Evolutionary conservation across 2,113 vertebrate genomes (phyloP).

Genomic region (Climacteris rufus): DNA sequence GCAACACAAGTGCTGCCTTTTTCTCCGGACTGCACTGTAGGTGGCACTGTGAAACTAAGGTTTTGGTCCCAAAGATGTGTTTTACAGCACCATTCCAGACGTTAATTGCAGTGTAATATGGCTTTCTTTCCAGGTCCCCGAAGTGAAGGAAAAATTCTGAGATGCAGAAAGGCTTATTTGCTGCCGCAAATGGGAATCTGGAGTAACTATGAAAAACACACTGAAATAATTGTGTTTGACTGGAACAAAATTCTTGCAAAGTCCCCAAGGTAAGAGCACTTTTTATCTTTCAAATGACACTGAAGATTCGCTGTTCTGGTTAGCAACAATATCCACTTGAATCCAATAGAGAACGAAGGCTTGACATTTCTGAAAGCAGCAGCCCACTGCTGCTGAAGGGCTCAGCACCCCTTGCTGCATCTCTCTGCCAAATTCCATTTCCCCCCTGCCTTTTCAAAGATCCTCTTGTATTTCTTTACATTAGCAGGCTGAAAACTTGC

Average conservation of each 20-base stretch:
- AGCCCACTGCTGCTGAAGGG: background rate
- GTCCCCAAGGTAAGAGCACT: constrained; percentile 73
- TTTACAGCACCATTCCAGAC: constrained; percentile 11
- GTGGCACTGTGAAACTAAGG: constrained; percentile 14
- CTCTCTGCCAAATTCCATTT: constrained; percentile 5
- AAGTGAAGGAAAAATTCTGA: constrained; percentile 55
- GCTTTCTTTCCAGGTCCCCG: constrained; percentile 64
- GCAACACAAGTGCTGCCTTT: background rate
- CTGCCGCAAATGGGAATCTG: constrained; percentile 68
- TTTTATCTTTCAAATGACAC: constrained; percentile 51
- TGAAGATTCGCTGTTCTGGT: constrained; percentile 22
- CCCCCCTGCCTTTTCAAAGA: background rate
- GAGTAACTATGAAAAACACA: constrained; percentile 58
- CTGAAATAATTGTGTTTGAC: constrained; percentile 72
- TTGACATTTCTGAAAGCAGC: constrained; percentile 32
- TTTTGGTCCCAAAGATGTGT: background rate
- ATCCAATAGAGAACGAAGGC: constrained; percentile 27
- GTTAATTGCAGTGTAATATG: constrained; percentile 59
- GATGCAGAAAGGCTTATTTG: constrained; percentile 66
- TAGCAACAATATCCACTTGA: constrained; percentile 38
- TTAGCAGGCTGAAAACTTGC: background rate
- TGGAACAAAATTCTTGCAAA: constrained; percentile 68
- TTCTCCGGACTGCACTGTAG: background rate
- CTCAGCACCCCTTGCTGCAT: background rate
- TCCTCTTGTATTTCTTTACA: background rate